Evolutionary conservation across 2,888 invertebrate species (phyloP), one percentile per base, ranked within the genome.

Genomic region (Heteropelma amictum): DNA sequence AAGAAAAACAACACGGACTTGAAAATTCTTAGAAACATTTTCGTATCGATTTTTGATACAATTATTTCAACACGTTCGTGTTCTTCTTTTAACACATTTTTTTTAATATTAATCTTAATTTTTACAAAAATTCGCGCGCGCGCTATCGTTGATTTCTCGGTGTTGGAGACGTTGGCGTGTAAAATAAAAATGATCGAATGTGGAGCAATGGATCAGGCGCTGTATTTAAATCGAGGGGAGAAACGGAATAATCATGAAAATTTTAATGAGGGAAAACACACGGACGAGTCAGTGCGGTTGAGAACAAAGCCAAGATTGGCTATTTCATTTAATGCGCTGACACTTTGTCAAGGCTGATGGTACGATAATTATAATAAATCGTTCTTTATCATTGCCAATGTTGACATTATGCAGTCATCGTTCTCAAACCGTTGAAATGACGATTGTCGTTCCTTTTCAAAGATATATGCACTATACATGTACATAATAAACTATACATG

Each of bases 331-430:
- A 17, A 65, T 14, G 10, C 2, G 1, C 2, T 28, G 19, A 2
- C 33, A 12, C 14, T 19, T 6, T 45, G 10, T 12, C 47, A 12
- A 51, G 42, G 23, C 21, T 30, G 28, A 30, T 19, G 17, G 53
- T 54, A 65, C 65, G 65, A 65, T 54, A 42, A 23, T 40, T 33
- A n/a, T 45, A 53, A 54, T 45, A 65, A 65, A 65, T 65, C 45
- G 53, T 65, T 33, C 21, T 51, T 65, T 45, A 65, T 65, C 45
- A 10, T 14, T 21, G 21, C 23, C 5, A 7, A 65, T 65, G 23
- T 65, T 65, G 40, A 65, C 40, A 54, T 30, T 45, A n/a, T 42
- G 40, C 54, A 65, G 54, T 65, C 54, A 45, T 65, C 19, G 30
- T 21, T 54, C 42, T 45, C 14, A 17, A 30, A 42, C 8, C 6